Base-by-base conservation (phyloP, 2,113 vertebrate species). In the Phodopus roborovskii region DNA sequence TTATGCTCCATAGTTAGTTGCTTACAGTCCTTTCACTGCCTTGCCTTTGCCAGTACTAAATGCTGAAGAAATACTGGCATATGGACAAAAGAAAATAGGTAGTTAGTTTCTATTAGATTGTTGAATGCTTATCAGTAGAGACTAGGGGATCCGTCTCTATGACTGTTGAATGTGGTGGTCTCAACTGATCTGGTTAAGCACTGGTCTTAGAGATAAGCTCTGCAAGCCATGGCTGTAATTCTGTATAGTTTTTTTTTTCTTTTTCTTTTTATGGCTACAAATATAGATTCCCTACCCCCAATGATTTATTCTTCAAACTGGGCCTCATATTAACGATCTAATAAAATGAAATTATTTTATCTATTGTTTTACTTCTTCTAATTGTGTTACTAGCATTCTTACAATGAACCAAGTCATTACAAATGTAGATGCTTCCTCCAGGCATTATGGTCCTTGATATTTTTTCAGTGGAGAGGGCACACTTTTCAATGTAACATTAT, bases 391-490 rank as follows among this genome's bases (percentile, higher is more conserved):
- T 85, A 68, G 84, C 13, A 64, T 64, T 96, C 71, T 91, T 95
- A 78, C n/a, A 84, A 78, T 2, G 88, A 30, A 94, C 26, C 90
- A 88, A 58, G 30, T 73, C 91, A 92, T 93, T 88, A 90, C 7
- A 84, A 70, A 92, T 53, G 56, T n/a, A 96, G 93, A 92, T 94
- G 30, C 7, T 78, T 56, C 45, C 79, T 88, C 22, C 53, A 90
- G 77, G 30, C 28, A 74, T 90, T 70, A 30, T 58, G 60, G 13
- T 74, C 88, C 45, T 56, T 33, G 77, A 91, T 75, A 91, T 11
- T 83, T 79, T 87, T 17, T 77, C 82, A 84, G 39, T 45, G 26
- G 91, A 89, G 92, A 74, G 92, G 92, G 56, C 12, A 92, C 92
- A 78, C 1, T 88, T 94, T 91, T 90, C 33, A 94, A 82, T 26